These are phyloP conservation scores for Craniophora ligustri DNA, from an alignment of 2,888 invertebrate genomes.

Conservation along the genomic window DNA sequence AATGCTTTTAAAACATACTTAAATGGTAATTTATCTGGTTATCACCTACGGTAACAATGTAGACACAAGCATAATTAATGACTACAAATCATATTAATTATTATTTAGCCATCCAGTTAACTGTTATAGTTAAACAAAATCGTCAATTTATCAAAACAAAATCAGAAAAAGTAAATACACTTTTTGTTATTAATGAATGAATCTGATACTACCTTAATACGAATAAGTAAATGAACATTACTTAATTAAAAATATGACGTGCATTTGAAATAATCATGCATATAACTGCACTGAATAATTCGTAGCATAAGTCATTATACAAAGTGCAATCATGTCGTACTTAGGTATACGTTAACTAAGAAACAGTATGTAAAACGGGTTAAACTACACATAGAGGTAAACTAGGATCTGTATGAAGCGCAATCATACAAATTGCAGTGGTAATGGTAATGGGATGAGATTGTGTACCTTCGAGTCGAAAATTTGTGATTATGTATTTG, in stretches of 20 bases:
- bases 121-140: no score
- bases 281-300: constrained; percentile 17
- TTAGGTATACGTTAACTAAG: constrained; percentile 24
- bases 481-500: constrained; percentile 36
- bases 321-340: constrained; percentile 56
- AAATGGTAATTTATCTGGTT: neutral
- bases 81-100: no score
- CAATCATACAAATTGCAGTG: constrained; percentile 48
- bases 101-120: no score
- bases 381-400: constrained; percentile 43
- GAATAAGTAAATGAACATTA: no score
- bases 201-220: no score
- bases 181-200: no score
- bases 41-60: no score
- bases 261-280: neutral
- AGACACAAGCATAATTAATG: no score
- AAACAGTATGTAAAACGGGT: constrained; percentile 12
- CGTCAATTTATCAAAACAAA: no score
- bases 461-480: constrained; percentile 42
- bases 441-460: constrained; percentile 39
- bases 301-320: constrained; percentile 52
- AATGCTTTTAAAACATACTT: neutral
- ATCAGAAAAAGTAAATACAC: no score
- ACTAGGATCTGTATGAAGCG: constrained; percentile 26
- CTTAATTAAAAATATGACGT: constrained; percentile 2